Evolutionary conservation across 2,113 vertebrate genomes (phyloP).

Genomic region (Misgurnus anguillicaudatus): DNA sequence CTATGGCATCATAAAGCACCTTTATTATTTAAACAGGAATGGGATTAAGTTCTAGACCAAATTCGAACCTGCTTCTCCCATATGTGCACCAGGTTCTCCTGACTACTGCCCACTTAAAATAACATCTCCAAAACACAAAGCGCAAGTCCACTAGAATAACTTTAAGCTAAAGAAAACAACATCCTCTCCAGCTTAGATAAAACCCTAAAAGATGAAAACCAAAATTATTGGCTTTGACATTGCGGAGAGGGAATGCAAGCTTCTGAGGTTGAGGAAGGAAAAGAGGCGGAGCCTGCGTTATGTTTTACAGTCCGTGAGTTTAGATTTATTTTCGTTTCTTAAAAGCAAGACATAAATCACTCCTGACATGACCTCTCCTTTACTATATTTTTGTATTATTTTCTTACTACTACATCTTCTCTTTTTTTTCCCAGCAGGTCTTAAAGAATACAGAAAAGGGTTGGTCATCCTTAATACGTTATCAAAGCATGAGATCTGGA

Average conservation of each 20-base stretch:
- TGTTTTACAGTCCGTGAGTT: constrained; percentile 64
- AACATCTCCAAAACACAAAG: constrained; percentile 17
- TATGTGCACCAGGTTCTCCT: too few species aligned
- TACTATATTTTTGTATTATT: constrained; percentile 30
- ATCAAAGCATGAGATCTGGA: constrained; percentile 62
- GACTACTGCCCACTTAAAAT: background rate
- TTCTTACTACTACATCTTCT: constrained; percentile 1
- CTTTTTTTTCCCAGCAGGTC: background rate
- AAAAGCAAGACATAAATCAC: constrained; percentile 73
- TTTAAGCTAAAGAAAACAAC: constrained; percentile 38
- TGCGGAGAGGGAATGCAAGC: constrained; percentile 66
- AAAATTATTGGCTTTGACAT: constrained; percentile 68
- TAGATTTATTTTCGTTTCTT: constrained; percentile 72
- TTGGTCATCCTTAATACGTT: constrained; percentile 41
- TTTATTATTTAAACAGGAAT: too few species aligned
- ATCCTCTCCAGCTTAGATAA: constrained; percentile 44
- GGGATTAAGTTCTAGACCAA: background rate
- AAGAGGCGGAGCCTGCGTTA: constrained; percentile 63
- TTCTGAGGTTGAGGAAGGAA: constrained; percentile 65
- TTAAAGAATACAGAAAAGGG: background rate
- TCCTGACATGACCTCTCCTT: constrained; percentile 46
- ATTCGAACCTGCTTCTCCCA: background rate
- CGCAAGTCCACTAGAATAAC: constrained; percentile 9
- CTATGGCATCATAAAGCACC: too few species aligned
- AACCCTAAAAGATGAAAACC: constrained; percentile 69